Conservation (phyloP, 2,797 vertebrate species). For the Poeciliopsis paucimaculata region DNA sequence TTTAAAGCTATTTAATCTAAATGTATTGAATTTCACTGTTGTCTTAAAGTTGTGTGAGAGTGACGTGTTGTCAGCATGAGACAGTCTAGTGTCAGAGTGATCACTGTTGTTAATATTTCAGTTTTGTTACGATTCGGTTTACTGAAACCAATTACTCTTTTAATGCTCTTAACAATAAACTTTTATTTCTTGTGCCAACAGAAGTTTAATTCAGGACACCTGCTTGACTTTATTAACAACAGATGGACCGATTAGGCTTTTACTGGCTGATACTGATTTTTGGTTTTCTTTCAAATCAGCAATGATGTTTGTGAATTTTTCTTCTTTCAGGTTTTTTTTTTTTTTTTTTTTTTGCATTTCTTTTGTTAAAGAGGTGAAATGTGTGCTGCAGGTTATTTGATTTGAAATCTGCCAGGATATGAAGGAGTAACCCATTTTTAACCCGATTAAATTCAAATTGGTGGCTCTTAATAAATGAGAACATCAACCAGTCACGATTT, state of each 20-base stretch:
- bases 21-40: slow-evolving; percentile 72
- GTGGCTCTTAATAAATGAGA: background rate
- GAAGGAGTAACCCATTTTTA: background rate
- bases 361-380: background rate
- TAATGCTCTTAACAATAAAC: slow-evolving; percentile 13
- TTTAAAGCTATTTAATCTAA: slow-evolving; percentile 57
- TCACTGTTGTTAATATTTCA: slow-evolving; percentile 42
- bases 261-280: background rate
- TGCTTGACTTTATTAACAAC: slow-evolving; percentile 19
- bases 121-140: slow-evolving; percentile 38
- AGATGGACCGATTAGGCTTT: background rate
- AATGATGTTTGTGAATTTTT: background rate
- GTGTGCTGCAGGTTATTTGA: background rate
- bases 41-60: slow-evolving; percentile 76
- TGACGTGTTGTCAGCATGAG: slow-evolving; percentile 80
- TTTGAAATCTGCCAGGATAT: background rate
- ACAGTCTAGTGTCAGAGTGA: slow-evolving; percentile 70
- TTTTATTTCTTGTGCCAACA: slow-evolving; percentile 42
- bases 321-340: background rate
- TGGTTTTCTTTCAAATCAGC: background rate
- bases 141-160: slow-evolving; percentile 30
- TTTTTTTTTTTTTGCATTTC: background rate
- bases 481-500: background rate
- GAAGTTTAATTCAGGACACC: slow-evolving; percentile 17
- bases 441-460: background rate